phyloP scores from a whole-genome alignment of 2,888 invertebrate species.

The Rhingia rostrata region DNA sequence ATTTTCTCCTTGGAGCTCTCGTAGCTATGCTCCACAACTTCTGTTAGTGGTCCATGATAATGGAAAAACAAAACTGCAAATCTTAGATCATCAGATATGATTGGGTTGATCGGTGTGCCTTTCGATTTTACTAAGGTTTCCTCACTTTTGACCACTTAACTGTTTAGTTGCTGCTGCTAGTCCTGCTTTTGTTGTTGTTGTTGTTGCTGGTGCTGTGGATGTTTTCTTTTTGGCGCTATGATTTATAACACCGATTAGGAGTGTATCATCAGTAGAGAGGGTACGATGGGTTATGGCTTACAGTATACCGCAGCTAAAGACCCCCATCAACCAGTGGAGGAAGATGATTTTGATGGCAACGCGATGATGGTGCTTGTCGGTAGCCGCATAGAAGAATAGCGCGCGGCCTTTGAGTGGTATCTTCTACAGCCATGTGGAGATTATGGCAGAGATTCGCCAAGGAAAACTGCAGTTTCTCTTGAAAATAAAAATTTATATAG shows the following conservation, averaged over 20 bases:
- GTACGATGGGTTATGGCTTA: conserved; percentile 17
- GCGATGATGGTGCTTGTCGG: conserved; percentile 40
- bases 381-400: conserved; percentile 39
- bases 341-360: conserved; percentile 44
- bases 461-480: conserved; percentile 47
- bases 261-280: conserved; percentile 49
- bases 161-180: background rate
- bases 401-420: conserved; percentile 33
- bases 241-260: conserved; percentile 72
- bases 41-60: conserved; percentile 11
- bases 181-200: no score
- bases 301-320: background rate
- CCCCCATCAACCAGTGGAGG: conserved; percentile 9
- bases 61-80: conserved; percentile 12
- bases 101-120: conserved; percentile 29
- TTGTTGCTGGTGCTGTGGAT: background rate
- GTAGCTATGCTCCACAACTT: conserved; percentile 27
- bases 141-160: conserved; percentile 52
- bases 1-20: conserved; percentile 19
- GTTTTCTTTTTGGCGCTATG: conserved; percentile 46
- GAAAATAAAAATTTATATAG: conserved; percentile 17
- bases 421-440: conserved; percentile 51
- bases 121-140: conserved; percentile 42
- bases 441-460: conserved; percentile 37
- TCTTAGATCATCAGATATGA: conserved; percentile 58